These are phyloP conservation scores for Cnemophilus loriae DNA, from an alignment of 2,113 vertebrate genomes.

Conservation along the genomic window DNA sequence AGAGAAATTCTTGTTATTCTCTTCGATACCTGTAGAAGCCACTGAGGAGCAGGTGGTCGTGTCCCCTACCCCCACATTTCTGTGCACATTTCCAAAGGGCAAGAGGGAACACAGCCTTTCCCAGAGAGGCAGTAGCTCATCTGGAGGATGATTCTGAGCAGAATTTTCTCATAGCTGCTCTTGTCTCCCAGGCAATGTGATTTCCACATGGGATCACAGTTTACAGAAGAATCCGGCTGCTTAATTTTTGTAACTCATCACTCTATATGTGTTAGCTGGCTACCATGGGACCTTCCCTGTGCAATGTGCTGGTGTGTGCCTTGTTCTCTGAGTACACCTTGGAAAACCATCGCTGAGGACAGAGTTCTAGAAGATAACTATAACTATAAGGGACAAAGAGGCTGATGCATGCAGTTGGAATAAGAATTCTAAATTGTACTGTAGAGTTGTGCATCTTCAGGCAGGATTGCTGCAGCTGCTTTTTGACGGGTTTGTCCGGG, in stretches of 20 bases:
- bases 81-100: background rate
- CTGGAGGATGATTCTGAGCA: background rate
- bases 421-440: background rate
- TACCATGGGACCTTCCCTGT: background rate
- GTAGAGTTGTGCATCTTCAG: background rate
- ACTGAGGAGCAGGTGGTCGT: background rate
- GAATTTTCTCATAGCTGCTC: background rate
- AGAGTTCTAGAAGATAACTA: background rate
- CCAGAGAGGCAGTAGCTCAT: background rate
- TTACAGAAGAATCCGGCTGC: background rate
- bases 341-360: background rate
- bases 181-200: background rate
- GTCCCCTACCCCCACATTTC: background rate
- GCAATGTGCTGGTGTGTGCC: fast-evolving
- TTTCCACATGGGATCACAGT: background rate
- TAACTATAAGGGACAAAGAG: background rate
- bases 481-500: background rate
- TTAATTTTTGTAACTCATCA: background rate
- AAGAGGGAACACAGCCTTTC: background rate
- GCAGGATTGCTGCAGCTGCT: background rate
- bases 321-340: background rate
- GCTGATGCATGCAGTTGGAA: background rate
- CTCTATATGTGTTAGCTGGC: background rate
- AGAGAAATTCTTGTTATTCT: background rate
- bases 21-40: background rate